Evolutionary conservation across 1,140 invertebrate genomes (phyloP).

Genomic region (Sycobia sp.): DNA sequence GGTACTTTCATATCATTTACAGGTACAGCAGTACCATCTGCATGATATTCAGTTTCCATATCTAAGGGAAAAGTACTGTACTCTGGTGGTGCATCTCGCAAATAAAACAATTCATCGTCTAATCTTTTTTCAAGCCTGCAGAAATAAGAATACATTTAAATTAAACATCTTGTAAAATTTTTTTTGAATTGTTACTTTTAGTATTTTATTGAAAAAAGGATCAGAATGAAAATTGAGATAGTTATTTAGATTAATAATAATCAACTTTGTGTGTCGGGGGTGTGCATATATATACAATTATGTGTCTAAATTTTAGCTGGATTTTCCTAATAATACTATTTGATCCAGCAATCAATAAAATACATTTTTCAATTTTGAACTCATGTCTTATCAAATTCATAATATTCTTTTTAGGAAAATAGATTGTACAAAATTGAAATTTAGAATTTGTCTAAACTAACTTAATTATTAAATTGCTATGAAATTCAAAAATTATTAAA

Average conservation of each 20-base stretch:
- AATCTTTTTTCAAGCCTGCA: constrained; percentile 90
- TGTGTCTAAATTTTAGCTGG: no score
- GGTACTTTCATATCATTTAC: constrained; percentile 84
- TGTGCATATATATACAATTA: no score
- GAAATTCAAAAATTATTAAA: not conserved
- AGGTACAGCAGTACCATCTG: constrained; percentile 80
- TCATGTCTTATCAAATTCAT: no score
- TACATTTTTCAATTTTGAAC: no score
- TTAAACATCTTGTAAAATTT: not conserved
- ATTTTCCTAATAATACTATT: no score
- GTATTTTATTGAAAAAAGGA: not conserved
- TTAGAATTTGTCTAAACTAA: no score
- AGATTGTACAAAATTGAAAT: no score
- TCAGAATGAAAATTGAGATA: not conserved
- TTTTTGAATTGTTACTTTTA: constrained; percentile 1
- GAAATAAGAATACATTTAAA: not conserved
- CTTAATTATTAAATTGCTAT: no score
- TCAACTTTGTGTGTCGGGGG: no score
- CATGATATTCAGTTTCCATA: constrained; percentile 82
- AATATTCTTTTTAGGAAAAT: not conserved
- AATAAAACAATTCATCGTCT: constrained; percentile 87
- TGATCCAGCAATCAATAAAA: no score
- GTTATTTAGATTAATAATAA: not conserved
- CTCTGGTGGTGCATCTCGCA: constrained; percentile 91
- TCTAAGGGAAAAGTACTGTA: constrained; percentile 93